These are phyloP conservation scores for Silurus asotus DNA, from an alignment of 2,113 vertebrate species.

Conservation along the genomic window DNA sequence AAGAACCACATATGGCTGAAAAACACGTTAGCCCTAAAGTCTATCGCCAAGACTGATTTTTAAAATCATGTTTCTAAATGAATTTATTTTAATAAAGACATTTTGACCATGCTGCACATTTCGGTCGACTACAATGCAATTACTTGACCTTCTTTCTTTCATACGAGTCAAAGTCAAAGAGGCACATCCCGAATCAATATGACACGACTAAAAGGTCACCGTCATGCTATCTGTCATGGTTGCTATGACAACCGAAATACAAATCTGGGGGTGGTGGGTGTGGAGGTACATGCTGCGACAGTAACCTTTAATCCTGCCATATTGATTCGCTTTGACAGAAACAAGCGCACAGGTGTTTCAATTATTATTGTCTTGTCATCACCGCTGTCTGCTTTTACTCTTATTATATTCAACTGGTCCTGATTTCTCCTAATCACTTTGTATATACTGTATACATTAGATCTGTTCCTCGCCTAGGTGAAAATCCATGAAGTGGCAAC, in stretches of 20 bases:
- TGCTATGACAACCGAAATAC: not conserved
- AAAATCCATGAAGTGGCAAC: too few species aligned
- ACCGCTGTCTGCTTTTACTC: not conserved
- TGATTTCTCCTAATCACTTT: not conserved
- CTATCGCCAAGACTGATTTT: too few species aligned
- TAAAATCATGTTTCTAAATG: too few species aligned
- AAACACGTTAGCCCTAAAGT: too few species aligned
- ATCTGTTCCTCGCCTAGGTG: too few species aligned
- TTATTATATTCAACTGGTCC: not conserved
- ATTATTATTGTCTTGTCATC: not conserved
- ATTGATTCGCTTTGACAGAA: not conserved
- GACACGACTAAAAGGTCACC: not conserved
- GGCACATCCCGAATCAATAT: not conserved
- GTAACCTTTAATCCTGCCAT: not conserved
- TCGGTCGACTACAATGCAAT: not conserved
- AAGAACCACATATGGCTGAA: too few species aligned
- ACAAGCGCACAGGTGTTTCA: not conserved
- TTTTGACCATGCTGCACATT: not conserved
- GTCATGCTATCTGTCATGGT: not conserved
- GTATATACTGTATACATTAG: not conserved
- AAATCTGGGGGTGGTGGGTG: not conserved
- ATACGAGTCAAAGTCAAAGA: not conserved
- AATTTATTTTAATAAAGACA: not conserved
- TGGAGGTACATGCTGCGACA: not conserved
- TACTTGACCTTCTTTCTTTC: not conserved